Percentiles rank a stretch among this genome's conserved stretches.
Evolutionary conservation across 2,888 invertebrate species (phyloP).

Genomic region (Tenthredo livida): DNA sequence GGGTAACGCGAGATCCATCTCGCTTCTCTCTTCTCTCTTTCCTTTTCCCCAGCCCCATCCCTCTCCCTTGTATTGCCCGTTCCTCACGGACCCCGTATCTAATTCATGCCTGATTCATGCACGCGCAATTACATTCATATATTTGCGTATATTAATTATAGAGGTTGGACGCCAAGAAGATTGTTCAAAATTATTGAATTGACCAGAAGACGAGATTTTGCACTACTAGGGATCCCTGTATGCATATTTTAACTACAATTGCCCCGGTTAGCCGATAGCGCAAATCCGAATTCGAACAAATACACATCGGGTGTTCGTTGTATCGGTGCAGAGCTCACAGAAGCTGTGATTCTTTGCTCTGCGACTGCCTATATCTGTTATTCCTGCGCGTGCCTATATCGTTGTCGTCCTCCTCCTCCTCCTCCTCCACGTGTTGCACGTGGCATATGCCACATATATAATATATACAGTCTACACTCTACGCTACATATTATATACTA

Average conservation of each 20-base stretch:
- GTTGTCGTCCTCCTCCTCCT: constrained; percentile 22
- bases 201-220: background rate
- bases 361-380: background rate
- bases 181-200: background rate
- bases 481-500: background rate
- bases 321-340: background rate
- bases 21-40: constrained; percentile 63
- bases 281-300: background rate
- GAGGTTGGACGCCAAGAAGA: background rate
- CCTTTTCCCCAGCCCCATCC: constrained; percentile 43
- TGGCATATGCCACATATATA: background rate
- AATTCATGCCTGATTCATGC: no score
- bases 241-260: background rate
- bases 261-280: no score
- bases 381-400: constrained; percentile 27
- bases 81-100: constrained; percentile 9
- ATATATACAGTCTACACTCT: background rate
- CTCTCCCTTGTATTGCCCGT: constrained; percentile 36
- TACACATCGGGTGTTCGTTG: no score
- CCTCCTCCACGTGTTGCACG: background rate
- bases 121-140: constrained; percentile 19
- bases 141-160: background rate
- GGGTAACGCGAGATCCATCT: constrained; percentile 68
- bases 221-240: background rate
- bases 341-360: background rate